Evolutionary conservation across 2,888 invertebrate genomes (phyloP).

Genomic region (Eubasilissa splendida): DNA sequence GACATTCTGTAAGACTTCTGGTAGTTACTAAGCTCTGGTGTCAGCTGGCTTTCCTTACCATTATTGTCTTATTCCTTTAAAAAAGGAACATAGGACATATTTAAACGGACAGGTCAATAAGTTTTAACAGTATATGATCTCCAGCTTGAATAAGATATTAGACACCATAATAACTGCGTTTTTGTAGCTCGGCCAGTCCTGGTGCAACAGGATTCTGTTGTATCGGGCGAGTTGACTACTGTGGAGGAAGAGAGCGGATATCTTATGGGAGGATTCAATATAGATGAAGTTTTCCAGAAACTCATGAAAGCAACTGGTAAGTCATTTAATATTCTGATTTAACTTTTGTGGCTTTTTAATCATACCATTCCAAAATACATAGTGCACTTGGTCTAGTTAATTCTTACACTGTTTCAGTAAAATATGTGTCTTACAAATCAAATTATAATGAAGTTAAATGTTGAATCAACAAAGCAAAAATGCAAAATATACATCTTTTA

Average conservation of each 20-base stretch:
- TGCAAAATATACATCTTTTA: neutral
- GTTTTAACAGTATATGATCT: too few species aligned
- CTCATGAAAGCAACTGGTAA: conserved; percentile 83
- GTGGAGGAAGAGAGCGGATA: conserved; percentile 65
- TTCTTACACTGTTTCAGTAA: neutral
- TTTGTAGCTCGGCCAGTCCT: conserved; percentile 61
- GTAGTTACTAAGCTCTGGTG: too few species aligned
- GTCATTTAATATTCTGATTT: neutral
- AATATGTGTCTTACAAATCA: neutral
- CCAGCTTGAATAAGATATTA: too few species aligned
- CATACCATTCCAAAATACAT: neutral
- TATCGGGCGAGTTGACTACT: conserved; percentile 70
- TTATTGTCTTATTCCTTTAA: too few species aligned
- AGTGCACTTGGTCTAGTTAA: too few species aligned
- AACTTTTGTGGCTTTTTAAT: neutral
- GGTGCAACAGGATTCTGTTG: conserved; percentile 75
- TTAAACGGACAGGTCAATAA: too few species aligned
- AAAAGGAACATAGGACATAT: too few species aligned
- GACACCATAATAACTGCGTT: neutral
- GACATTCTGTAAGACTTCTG: too few species aligned
- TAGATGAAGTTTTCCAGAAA: conserved; percentile 81
- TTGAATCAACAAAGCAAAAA: neutral
- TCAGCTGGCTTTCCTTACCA: too few species aligned
- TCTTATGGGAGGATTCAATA: conserved; percentile 64
- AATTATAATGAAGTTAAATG: neutral